A percentile compares a stretch with the other conserved stretches of the same genome.
phyloP scores from a whole-genome alignment of 2,888 invertebrate genomes.

The Branchellion lobata region DNA sequence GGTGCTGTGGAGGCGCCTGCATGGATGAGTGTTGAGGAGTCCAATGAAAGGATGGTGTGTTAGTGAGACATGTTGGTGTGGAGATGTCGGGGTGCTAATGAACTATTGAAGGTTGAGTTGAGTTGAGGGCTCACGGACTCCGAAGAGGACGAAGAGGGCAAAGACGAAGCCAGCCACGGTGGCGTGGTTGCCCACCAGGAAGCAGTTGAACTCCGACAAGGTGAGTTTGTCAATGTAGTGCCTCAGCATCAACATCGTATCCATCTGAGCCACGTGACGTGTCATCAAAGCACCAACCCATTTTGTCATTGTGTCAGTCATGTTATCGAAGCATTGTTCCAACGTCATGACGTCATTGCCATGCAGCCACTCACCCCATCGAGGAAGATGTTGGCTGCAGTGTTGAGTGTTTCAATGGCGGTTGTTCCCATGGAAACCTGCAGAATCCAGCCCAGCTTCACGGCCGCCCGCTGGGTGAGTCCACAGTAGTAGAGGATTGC shows the following conservation, averaged over 20 bases:
- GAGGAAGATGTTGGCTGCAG: conserved; percentile 90
- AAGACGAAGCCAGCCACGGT: conserved; percentile 53
- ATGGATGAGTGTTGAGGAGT: too few relatives aligned
- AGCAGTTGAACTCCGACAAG: conserved; percentile 52
- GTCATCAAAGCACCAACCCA: too few relatives aligned
- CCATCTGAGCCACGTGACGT: conserved; percentile 52
- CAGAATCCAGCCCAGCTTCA: conserved; percentile 78
- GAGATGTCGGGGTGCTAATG: too few relatives aligned
- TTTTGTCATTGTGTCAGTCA: background rate
- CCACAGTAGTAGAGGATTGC: conserved; percentile 86
- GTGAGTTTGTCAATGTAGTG: conserved; percentile 51
- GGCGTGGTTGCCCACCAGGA: conserved; percentile 52
- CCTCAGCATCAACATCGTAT: conserved; percentile 53
- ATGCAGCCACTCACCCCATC: conserved; percentile 87
- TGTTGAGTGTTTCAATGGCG: conserved; percentile 87
- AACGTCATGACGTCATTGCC: too few relatives aligned
- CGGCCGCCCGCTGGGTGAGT: conserved; percentile 79
- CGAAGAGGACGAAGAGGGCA: conserved; percentile 52
- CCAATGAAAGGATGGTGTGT: too few relatives aligned
- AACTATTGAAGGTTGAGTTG: too few relatives aligned
- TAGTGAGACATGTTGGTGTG: too few relatives aligned
- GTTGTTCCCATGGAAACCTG: conserved; percentile 75
- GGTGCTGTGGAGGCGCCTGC: conserved; percentile 52
- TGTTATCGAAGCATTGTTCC: too few relatives aligned
- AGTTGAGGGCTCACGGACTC: too few relatives aligned